Evolutionary conservation across 2,113 vertebrate species (phyloP).

Genomic region (Pedionomus torquatus): DNA sequence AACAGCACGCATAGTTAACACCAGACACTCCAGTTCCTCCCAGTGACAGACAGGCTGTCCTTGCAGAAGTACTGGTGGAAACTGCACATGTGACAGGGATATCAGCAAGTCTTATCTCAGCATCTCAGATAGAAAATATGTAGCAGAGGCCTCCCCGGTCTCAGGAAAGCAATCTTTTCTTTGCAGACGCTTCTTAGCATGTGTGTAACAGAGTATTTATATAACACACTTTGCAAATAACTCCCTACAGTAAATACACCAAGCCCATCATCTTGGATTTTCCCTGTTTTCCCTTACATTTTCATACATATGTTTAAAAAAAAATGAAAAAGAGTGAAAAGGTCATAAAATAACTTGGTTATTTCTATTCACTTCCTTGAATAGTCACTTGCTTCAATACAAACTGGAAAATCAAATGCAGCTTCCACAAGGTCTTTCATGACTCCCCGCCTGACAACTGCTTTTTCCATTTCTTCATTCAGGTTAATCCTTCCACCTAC

Average conservation of each 20-base stretch:
- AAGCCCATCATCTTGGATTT: background rate
- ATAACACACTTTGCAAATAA: background rate
- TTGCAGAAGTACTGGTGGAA: background rate
- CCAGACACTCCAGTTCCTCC: background rate
- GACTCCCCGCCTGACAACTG: background rate
- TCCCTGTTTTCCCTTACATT: background rate
- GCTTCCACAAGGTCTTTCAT: background rate
- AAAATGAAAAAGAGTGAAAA: background rate
- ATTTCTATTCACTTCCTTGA: background rate
- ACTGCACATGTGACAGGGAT: background rate
- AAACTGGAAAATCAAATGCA: constrained; percentile 28
- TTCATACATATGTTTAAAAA: background rate
- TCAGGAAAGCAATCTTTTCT: background rate
- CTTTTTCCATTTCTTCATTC: constrained; percentile 33
- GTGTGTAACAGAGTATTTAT: background rate
- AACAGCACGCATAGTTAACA: background rate
- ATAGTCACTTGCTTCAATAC: background rate
- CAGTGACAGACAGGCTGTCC: background rate
- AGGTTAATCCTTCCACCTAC: constrained; percentile 18
- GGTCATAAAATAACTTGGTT: background rate
- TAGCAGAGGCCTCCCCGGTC: background rate
- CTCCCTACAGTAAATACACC: background rate
- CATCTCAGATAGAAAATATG: background rate
- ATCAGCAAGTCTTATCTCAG: constrained; percentile 8
- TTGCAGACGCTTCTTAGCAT: background rate